Percentiles rank a stretch among this genome's conserved stretches.
phyloP scores from a whole-genome alignment of 2,797 vertebrate species.

The Peromyscus eremicus region DNA sequence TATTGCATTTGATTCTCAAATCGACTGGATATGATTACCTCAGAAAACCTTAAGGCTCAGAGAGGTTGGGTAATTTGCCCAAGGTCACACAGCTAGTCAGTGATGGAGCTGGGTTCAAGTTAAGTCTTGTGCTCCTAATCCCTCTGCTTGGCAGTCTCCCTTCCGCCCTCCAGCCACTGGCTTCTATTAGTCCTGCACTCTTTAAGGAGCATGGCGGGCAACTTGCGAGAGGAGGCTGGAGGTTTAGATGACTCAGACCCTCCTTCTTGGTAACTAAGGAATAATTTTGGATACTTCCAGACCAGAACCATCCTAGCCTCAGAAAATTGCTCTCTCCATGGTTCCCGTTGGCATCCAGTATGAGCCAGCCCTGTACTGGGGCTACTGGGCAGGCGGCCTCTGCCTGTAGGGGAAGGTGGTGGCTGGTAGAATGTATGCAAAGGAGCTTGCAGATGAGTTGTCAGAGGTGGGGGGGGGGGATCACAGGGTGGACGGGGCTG shows the following conservation, averaged over 20 bases:
- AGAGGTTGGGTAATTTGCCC: constrained; percentile 71
- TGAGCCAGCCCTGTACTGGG: not conserved
- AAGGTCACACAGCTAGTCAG: constrained; percentile 63
- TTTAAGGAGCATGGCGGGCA: not conserved
- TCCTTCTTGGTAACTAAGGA: not conserved
- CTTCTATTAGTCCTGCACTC: not conserved
- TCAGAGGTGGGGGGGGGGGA: not conserved
- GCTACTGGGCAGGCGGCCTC: not conserved
- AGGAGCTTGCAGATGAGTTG: no score
- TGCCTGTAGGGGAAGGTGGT: not conserved
- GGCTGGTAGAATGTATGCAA: not conserved
- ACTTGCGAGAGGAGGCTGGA: constrained; percentile 21
- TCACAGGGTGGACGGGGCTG: not conserved
- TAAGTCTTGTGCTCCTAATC: constrained; percentile 63
- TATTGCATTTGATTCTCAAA: constrained; percentile 51
- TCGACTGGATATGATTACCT: constrained; percentile 57
- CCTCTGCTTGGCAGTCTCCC: constrained; percentile 9
- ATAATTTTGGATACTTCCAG: not conserved
- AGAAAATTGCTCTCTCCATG: not conserved
- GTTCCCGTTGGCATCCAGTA: not conserved
- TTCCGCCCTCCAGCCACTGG: not conserved
- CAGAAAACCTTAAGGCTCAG: constrained; percentile 64
- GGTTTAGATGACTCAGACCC: not conserved
- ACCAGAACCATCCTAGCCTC: not conserved
- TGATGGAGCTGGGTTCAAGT: constrained; percentile 59